These are phyloP conservation scores for Apolygus lucorum DNA, from an alignment of 1,140 invertebrate genomes.

Conservation along the genomic window DNA sequence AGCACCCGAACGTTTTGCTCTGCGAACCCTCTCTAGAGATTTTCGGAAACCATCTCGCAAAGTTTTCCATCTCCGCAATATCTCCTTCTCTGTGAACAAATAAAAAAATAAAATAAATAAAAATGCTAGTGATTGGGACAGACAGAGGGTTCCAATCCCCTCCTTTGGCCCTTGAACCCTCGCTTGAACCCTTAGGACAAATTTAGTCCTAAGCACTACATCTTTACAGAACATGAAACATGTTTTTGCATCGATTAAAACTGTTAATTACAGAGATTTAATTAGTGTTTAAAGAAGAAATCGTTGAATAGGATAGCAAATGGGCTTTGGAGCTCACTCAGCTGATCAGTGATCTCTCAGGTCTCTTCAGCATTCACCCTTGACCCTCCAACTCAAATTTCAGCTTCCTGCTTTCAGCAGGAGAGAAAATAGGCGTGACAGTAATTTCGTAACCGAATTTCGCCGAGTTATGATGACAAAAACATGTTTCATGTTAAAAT, in stretches of 20 bases:
- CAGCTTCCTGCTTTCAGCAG: too few relatives aligned
- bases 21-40: conserved; percentile 11
- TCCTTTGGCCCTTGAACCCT: background rate
- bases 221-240: too few relatives aligned
- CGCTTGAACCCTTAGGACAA: background rate
- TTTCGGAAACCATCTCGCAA: conserved; percentile 21
- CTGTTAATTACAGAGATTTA: background rate
- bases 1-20: conserved; percentile 10
- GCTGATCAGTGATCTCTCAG: too few relatives aligned
- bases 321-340: too few relatives aligned
- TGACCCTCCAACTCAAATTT: too few relatives aligned
- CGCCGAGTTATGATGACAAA: too few relatives aligned
- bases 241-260: too few relatives aligned
- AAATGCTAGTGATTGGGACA: background rate
- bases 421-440: too few relatives aligned
- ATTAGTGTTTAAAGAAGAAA: background rate
- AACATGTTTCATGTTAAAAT: too few relatives aligned
- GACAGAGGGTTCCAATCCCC: background rate
- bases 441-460: too few relatives aligned
- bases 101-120: conserved; percentile 9
- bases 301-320: background rate
- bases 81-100: conserved; percentile 17
- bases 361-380: too few relatives aligned
- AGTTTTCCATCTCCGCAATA: conserved; percentile 21
- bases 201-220: background rate